phyloP scores from a whole-genome alignment of 2,113 vertebrate genomes.

The Gobio gobio region DNA sequence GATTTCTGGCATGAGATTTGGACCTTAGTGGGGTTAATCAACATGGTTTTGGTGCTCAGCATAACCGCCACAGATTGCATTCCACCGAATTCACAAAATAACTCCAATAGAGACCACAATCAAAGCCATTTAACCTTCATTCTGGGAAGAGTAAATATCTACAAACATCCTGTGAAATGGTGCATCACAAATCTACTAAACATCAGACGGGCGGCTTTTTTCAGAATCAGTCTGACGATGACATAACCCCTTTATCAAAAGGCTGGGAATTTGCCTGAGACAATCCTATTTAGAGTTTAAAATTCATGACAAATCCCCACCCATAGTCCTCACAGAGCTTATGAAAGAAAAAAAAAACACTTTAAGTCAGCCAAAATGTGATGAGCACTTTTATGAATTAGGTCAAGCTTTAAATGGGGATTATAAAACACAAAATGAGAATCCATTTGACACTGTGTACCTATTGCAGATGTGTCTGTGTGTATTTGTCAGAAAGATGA shows the following conservation, averaged over 20 bases:
- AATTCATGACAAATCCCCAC: background rate
- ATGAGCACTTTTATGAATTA: background rate
- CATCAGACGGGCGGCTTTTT: background rate
- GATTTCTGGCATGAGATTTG: conserved; percentile 1
- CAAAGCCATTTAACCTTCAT: conserved; percentile 8
- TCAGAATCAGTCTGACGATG: conserved; percentile 9
- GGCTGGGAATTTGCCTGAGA: background rate
- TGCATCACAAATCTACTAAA: conserved; percentile 15
- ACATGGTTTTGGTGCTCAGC: conserved; percentile 11
- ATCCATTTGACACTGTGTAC: background rate
- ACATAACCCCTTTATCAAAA: conserved; percentile 15
- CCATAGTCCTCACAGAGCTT: conserved; percentile 29
- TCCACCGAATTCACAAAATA: conserved; percentile 21
- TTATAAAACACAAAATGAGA: conserved; percentile 3
- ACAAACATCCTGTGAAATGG: conserved; percentile 30
- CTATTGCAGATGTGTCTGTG: conserved; percentile 13
- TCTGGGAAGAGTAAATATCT: background rate
- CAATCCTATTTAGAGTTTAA: conserved; percentile 27
- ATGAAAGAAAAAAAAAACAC: background rate
- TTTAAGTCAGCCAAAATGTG: background rate
- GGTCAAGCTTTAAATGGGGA: conserved; percentile 19
- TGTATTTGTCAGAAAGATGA: conserved; percentile 25
- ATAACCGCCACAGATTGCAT: conserved; percentile 14
- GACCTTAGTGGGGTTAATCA: background rate
- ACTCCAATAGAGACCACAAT: conserved; percentile 16